Percentiles rank a stretch among this genome's conserved stretches.
phyloP scores from a whole-genome alignment of 1,140 invertebrate species.

The Drosophila obscura region DNA sequence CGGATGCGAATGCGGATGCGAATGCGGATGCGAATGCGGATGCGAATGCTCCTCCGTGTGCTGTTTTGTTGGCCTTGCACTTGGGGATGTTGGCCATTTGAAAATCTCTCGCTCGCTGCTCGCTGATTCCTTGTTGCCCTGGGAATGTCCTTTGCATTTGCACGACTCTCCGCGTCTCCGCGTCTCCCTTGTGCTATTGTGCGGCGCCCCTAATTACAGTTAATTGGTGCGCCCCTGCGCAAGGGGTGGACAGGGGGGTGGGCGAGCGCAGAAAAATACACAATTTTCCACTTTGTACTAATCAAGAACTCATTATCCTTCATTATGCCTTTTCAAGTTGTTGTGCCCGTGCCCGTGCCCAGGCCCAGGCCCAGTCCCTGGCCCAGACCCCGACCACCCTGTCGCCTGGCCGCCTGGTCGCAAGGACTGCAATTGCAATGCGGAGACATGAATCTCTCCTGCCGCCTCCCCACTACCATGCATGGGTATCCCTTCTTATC shows the following conservation, averaged over 20 bases:
- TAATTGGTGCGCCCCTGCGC: conserved; percentile 46
- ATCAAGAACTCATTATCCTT: conserved; percentile 76
- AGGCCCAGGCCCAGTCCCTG: accelerated
- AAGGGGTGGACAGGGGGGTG: not conserved
- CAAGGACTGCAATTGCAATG: conserved; percentile 34
- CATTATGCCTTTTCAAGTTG: conserved; percentile 71
- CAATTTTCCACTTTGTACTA: conserved; percentile 76
- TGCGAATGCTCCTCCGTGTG: not conserved
- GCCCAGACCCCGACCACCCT: not conserved
- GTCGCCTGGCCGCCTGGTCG: conserved; percentile 22
- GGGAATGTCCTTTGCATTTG: not conserved
- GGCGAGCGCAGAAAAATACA: conserved; percentile 55
- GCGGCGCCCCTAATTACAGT: conserved; percentile 69
- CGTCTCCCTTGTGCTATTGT: conserved; percentile 1
- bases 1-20: not conserved
- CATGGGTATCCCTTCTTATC: not conserved
- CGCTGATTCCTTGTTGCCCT: not conserved
- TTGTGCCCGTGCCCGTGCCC: conserved; percentile 22
- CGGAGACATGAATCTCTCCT: conserved; percentile 3
- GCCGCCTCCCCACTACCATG: no score
- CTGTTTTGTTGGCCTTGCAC: conserved; percentile 27
- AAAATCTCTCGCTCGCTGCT: not conserved
- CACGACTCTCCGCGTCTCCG: no score
- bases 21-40: not conserved
- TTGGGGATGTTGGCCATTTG: conserved; percentile 10